phyloP scores from a whole-genome alignment of 2,888 invertebrate species.

The Homarus gammarus region DNA sequence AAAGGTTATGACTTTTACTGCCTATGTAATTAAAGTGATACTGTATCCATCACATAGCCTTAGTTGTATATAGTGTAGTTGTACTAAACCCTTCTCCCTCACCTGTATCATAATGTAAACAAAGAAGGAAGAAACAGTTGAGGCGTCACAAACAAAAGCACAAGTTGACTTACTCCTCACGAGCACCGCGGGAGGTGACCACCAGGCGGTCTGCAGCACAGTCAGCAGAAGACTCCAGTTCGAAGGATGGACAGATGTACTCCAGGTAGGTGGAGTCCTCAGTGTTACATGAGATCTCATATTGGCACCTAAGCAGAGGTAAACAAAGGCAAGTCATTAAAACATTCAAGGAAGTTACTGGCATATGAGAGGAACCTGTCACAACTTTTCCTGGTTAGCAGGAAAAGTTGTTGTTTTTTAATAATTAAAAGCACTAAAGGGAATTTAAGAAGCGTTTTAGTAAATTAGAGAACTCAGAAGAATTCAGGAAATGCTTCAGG shows the following conservation, averaged over 20 bases:
- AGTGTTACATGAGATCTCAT: constrained; percentile 43
- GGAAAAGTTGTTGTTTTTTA: background rate
- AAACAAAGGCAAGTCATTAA: background rate
- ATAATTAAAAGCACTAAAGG: no score
- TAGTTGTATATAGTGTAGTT: no score
- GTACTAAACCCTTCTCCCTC: background rate
- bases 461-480: no score
- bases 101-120: constrained; percentile 8
- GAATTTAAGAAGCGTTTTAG: no score
- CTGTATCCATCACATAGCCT: no score
- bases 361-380: no score
- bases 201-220: constrained; percentile 51
- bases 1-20: no score
- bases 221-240: constrained; percentile 49
- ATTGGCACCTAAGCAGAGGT: constrained; percentile 52
- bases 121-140: background rate
- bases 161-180: background rate
- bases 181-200: background rate
- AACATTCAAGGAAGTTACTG: background rate
- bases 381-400: background rate
- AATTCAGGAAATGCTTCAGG: no score
- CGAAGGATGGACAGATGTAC: constrained; percentile 57
- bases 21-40: no score
- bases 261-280: constrained; percentile 40
- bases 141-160: background rate